phyloP scores from a whole-genome alignment of 2,888 invertebrate species.

The Apamea epomidion region DNA sequence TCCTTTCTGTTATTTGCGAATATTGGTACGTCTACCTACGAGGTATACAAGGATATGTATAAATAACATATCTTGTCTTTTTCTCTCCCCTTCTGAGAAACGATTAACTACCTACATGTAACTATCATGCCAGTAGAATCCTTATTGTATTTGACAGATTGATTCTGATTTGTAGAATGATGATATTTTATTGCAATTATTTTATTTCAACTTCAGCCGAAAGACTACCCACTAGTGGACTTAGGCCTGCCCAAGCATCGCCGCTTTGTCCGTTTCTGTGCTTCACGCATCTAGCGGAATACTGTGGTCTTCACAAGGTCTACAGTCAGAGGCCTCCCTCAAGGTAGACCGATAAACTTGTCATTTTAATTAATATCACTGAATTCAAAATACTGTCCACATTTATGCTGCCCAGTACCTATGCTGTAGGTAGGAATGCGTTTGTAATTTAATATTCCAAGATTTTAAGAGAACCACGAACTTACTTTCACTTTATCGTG shows the following conservation, averaged over 20 bases:
- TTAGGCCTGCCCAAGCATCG: background rate
- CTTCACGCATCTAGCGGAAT: background rate
- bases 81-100: too few species aligned
- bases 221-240: background rate
- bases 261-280: background rate
- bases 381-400: background rate
- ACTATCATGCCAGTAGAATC: background rate
- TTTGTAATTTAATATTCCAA: background rate
- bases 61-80: conserved; percentile 2
- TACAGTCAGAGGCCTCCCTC: background rate
- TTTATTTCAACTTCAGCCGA: background rate
- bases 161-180: background rate
- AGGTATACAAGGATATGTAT: background rate
- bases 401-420: background rate
- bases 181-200: background rate
- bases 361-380: background rate
- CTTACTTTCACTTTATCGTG: background rate
- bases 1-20: background rate
- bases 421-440: background rate
- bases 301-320: background rate
- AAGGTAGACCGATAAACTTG: background rate
- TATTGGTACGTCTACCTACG: background rate
- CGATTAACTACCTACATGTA: background rate
- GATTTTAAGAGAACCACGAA: background rate
- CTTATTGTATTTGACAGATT: background rate